A percentile compares a stretch with the other conserved stretches of the same genome.
Evolutionary conservation across 2,797 vertebrate species (phyloP).

Genomic region (Pristis pectinata): DNA sequence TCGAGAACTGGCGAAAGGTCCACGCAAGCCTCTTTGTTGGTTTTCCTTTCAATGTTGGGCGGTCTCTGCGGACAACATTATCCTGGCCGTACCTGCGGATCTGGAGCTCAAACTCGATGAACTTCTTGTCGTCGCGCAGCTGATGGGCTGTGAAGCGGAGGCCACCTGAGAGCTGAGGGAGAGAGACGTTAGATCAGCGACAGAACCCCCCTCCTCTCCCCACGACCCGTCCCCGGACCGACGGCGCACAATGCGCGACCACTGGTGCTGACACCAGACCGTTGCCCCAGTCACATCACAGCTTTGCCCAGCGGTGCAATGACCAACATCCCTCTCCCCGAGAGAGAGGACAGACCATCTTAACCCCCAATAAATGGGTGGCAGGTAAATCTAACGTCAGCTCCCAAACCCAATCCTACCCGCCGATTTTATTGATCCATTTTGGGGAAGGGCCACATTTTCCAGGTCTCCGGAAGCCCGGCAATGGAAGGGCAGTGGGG

Average conservation of each 20-base stretch:
- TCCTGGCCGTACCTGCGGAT: conserved; percentile 69
- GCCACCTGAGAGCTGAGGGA: conserved; percentile 72
- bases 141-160: conserved; percentile 80
- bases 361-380: too few relatives aligned
- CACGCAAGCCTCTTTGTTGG: too few relatives aligned
- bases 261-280: too few relatives aligned
- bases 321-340: background rate
- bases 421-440: too few relatives aligned
- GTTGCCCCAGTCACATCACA: too few relatives aligned
- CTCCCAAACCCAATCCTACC: background rate
- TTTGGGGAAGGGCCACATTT: background rate
- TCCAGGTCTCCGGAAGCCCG: background rate
- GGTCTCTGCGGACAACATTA: too few relatives aligned
- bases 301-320: too few relatives aligned
- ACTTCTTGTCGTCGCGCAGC: conserved; percentile 69
- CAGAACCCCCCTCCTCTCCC: background rate
- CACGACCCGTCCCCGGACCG: too few relatives aligned
- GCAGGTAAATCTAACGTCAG: too few relatives aligned
- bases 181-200: background rate
- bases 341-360: background rate
- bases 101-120: conserved; percentile 82
- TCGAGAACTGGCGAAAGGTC: too few relatives aligned
- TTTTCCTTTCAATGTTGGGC: too few relatives aligned
- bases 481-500: background rate
- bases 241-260: too few relatives aligned